phyloP scores from a whole-genome alignment of 2,113 vertebrate genomes.

The Pseudorasbora parva region DNA sequence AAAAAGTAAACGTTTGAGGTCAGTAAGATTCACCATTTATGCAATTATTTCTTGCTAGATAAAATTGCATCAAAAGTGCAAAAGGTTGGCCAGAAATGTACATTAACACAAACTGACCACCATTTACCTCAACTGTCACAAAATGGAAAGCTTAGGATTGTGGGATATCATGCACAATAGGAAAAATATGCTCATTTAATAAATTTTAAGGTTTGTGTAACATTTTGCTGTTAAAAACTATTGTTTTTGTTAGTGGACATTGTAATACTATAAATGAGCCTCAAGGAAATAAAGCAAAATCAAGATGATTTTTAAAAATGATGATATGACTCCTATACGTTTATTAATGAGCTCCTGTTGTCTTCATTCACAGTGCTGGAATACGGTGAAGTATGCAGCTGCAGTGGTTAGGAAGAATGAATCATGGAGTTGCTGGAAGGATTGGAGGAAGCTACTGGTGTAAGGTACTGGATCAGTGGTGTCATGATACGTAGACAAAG shows the following conservation, averaged over 20 bases:
- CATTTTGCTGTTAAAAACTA: not conserved
- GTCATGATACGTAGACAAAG: slow-evolving; percentile 67
- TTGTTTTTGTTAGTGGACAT: not conserved
- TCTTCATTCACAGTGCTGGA: slow-evolving; percentile 14
- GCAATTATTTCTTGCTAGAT: no score
- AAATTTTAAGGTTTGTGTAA: not conserved
- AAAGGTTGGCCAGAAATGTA: no score
- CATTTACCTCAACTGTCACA: no score
- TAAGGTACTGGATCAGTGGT: slow-evolving; percentile 60
- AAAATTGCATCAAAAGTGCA: no score
- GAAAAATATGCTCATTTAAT: not conserved
- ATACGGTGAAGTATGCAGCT: slow-evolving; percentile 36
- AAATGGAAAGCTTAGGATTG: no score
- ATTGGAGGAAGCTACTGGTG: slow-evolving; percentile 62
- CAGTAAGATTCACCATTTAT: no score
- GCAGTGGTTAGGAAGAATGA: slow-evolving; percentile 66
- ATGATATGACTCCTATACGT: not conserved
- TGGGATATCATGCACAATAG: not conserved
- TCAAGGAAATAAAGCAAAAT: not conserved
- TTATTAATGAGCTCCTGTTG: not conserved
- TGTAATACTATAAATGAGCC: not conserved
- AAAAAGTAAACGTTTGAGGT: no score
- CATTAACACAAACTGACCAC: no score
- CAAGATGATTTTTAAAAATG: not conserved
- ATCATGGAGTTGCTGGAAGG: slow-evolving; percentile 65